These are phyloP conservation scores for Campoplex capitator DNA, from an alignment of 2,888 invertebrate species.

Conservation along the genomic window DNA sequence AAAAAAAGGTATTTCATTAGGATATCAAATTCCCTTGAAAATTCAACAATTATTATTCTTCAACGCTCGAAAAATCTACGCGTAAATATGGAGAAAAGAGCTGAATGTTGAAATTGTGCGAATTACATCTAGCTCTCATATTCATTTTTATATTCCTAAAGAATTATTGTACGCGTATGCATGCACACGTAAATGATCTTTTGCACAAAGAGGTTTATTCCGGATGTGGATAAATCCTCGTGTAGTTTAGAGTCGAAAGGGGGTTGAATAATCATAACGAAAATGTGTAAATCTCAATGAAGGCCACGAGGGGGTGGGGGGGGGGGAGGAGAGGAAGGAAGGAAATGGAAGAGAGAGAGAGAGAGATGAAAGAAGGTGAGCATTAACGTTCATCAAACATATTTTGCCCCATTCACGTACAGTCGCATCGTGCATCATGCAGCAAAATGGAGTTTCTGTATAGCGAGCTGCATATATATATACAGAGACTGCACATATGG, in stretches of 20 bases:
- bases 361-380: constrained; percentile 37
- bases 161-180: neutral
- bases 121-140: neutral
- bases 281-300: constrained; percentile 48
- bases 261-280: constrained; percentile 50
- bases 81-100: neutral
- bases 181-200: neutral
- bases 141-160: constrained; percentile 13
- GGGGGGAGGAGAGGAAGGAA: neutral
- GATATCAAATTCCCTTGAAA: neutral
- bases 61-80: neutral
- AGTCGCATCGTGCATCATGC: constrained; percentile 63
- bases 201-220: neutral
- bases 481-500: constrained; percentile 46
- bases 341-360: constrained; percentile 1
- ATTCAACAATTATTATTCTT: neutral
- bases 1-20: neutral
- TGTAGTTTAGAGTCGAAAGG: constrained; percentile 26
- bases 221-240: constrained; percentile 30
- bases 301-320: neutral
- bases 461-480: constrained; percentile 39
- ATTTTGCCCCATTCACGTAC: constrained; percentile 62
- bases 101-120: neutral
- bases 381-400: constrained; percentile 66
- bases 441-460: constrained; percentile 61